phyloP scores from a whole-genome alignment of 2,888 invertebrate species.

The Sisyra terminalis region DNA sequence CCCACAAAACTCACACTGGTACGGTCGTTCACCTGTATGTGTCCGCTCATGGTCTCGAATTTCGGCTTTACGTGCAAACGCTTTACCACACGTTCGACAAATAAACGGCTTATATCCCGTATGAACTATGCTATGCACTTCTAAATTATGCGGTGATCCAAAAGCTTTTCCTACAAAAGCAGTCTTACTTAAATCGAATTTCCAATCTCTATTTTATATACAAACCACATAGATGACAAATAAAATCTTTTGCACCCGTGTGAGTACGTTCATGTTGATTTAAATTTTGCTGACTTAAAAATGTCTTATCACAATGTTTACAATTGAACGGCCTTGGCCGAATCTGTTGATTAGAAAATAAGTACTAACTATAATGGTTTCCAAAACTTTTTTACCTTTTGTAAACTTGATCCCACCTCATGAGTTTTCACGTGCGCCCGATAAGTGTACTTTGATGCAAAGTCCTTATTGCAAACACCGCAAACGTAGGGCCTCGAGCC shows the following conservation, averaged over 20 bases:
- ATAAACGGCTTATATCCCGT: constrained; percentile 54
- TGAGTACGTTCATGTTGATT: constrained; percentile 61
- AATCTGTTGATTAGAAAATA: constrained; percentile 20
- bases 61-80: constrained; percentile 60
- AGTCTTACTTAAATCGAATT: too few species aligned
- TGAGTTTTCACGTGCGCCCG: constrained; percentile 64
- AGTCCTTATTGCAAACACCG: constrained; percentile 47
- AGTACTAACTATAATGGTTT: not conserved
- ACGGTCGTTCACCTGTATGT: constrained; percentile 68
- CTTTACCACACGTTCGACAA: constrained; percentile 53
- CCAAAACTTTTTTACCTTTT: not conserved
- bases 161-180: constrained; percentile 45
- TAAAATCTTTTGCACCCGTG: constrained; percentile 48
- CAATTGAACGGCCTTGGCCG: constrained; percentile 57
- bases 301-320: constrained; percentile 48
- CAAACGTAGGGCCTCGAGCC: constrained; percentile 52
- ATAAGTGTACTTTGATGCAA: constrained; percentile 63
- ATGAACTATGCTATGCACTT: constrained; percentile 66
- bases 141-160: constrained; percentile 56
- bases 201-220: constrained; percentile 23
- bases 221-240: constrained; percentile 50
- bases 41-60: constrained; percentile 65
- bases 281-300: constrained; percentile 60
- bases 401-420: constrained; percentile 18
- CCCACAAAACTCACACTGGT: constrained; percentile 60